Evolutionary conservation across 2,113 vertebrate species (phyloP).

Genomic region (Antennarius striatus): DNA sequence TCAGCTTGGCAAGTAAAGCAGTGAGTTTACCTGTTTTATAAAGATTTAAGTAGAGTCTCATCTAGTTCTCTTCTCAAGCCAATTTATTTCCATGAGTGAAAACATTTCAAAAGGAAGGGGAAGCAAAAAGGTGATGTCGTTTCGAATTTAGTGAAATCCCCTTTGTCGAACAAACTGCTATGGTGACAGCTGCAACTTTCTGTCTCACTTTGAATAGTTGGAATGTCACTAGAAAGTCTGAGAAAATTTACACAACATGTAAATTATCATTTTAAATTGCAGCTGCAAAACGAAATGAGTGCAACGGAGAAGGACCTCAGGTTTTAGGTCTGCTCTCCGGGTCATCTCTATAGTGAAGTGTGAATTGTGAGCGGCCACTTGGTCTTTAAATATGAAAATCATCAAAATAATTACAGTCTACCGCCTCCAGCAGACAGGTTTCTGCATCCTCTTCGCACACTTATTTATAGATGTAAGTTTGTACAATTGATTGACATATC

Average conservation of each 20-base stretch:
- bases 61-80: neutral
- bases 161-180: neutral
- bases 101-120: neutral
- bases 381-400: neutral
- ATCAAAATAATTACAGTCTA: neutral
- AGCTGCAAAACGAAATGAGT: slow-evolving; percentile 41
- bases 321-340: slow-evolving; percentile 45
- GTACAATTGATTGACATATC: neutral
- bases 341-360: slow-evolving; percentile 47
- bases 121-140: neutral
- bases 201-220: neutral
- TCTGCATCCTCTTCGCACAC: neutral
- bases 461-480: neutral
- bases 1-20: neutral
- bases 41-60: too few relatives aligned
- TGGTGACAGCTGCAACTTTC: neutral
- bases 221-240: too few relatives aligned
- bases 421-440: neutral
- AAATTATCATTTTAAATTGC: neutral
- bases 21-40: neutral
- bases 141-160: neutral
- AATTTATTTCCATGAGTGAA: neutral
- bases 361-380: slow-evolving; percentile 7
- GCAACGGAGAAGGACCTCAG: slow-evolving; percentile 45
- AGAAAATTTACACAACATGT: too few relatives aligned